Evolutionary conservation across 1,140 invertebrate genomes (phyloP), one percentile per base, ranked within the genome.

Genomic region (Coptotermes formosanus): DNA sequence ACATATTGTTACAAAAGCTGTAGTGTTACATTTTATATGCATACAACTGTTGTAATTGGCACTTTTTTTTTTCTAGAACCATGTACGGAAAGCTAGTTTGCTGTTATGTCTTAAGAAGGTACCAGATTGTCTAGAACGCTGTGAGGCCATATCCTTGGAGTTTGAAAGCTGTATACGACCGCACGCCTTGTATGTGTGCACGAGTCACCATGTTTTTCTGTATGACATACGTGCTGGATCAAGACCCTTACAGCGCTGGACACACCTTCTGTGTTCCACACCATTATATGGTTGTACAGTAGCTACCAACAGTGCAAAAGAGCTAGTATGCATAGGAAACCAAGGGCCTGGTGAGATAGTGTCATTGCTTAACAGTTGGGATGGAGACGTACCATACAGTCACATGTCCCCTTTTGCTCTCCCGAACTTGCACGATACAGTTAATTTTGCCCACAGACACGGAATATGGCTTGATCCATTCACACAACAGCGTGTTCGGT

Each of bases 211-310:
- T n/a, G 64, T 75, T 25, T 30, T 75, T 25, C n/a, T 75, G 7
- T 75, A 75, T n/a, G 64, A 75, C n/a, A 75, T 75, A 75, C 64
- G 64, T 30, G 25, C 64, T 75, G n/a, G 64, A 75, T 75, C 64
- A n/a, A 30, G n/a, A 16, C 64, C 64, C 25, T 75, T 75, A 75
- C 64, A 75, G 14, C 64, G 64, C n/a, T 75, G 64, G 64, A 75
- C 64, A 75, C 64, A 75, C 64, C 25, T 75, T 9, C 25, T 75
- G 9, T 75, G 64, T 30, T 75, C 64, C n/a, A 75, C 64, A 75
- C 64, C 64, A 75, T 75, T 75, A 75, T 30, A 75, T 75, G 64
- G 64, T n/a, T 75, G 25, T n/a, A 30, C n/a, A 30, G 25, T 75
- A 30, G 25, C n/a, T 11, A 25, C 64, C 9, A 75, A 25, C 14